Evolutionary conservation across 2,888 invertebrate genomes (phyloP).

Genomic region (Platynereis dumerilii): DNA sequence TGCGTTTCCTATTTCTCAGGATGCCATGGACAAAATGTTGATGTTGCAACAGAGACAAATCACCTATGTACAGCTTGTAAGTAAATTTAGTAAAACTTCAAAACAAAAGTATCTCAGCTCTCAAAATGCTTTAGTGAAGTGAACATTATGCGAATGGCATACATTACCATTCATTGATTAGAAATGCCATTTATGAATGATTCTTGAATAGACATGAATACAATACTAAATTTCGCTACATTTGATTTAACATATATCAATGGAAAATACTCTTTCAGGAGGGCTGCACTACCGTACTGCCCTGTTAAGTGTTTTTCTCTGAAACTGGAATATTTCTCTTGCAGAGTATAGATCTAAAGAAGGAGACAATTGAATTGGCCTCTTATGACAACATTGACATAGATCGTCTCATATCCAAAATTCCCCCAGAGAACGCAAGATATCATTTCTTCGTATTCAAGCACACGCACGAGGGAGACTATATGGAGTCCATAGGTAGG

Average conservation of each 20-base stretch:
- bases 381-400: constrained; percentile 63
- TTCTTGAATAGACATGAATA: no score
- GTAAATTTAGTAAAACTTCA: constrained; percentile 41
- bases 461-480: constrained; percentile 92
- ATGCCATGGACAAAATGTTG: constrained; percentile 77
- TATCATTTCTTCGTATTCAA: constrained; percentile 91
- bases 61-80: constrained; percentile 88
- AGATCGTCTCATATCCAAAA: constrained; percentile 75
- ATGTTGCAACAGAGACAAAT: constrained; percentile 77
- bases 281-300: no score
- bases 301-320: no score
- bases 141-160: no score
- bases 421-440: constrained; percentile 85
- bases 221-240: no score
- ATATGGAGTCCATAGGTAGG: constrained; percentile 81
- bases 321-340: no score
- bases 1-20: constrained; percentile 83
- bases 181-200: no score
- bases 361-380: constrained; percentile 75
- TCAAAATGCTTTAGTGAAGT: no score
- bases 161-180: no score
- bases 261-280: no score
- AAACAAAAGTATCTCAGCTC: no score
- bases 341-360: constrained; percentile 73
- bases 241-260: no score